These are phyloP conservation scores for Loriculus beryllinus DNA, from an alignment of 2,797 vertebrate species.

Conservation along the genomic window DNA sequence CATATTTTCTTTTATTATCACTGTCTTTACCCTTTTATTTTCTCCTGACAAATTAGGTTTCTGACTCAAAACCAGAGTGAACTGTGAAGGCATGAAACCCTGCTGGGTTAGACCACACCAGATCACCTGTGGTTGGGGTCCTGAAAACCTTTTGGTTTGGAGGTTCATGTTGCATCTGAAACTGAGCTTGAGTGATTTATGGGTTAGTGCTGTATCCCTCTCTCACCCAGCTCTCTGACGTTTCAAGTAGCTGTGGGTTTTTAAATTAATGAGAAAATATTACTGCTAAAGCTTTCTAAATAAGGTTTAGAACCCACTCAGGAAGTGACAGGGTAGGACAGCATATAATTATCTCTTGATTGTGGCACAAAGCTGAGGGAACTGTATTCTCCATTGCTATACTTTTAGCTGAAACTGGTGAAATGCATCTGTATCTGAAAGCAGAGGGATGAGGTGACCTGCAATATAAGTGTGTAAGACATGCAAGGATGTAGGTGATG, in stretches of 20 bases:
- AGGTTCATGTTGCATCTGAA: background rate
- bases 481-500: fast-evolving
- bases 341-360: background rate
- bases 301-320: constrained; percentile 3
- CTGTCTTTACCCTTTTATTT: constrained; percentile 60
- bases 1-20: constrained; percentile 59
- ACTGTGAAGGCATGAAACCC: constrained; percentile 36
- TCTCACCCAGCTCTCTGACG: background rate
- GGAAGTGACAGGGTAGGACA: background rate
- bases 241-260: background rate
- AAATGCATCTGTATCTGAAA: background rate
- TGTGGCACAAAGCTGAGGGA: background rate
- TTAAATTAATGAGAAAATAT: constrained; percentile 9
- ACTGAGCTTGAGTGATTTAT: background rate
- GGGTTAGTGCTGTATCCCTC: background rate
- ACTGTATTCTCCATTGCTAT: background rate
- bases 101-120: background rate
- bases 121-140: background rate
- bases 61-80: background rate
- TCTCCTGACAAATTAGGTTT: constrained; percentile 46
- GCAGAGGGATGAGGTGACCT: background rate
- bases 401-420: background rate
- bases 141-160: background rate
- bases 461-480: background rate
- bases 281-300: constrained; percentile 19